Evolutionary conservation across 2,113 vertebrate species (phyloP), one percentile per base, ranked within the genome.

Genomic region (Scomber scombrus): DNA sequence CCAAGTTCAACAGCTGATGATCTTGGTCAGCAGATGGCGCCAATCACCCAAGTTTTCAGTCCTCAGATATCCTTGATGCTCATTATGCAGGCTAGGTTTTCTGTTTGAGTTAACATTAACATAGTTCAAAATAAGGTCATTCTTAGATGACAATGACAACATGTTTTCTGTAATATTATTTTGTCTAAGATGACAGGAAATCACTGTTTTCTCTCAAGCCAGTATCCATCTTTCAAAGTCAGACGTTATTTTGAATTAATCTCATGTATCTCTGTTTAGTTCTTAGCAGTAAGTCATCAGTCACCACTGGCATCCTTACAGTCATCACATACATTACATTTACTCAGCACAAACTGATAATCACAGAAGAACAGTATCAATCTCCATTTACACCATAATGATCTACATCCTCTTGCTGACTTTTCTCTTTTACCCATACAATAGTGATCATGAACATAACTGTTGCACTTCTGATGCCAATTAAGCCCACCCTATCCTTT

Each of bases 21-120:
- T 46, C 14, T 45, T 78, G 21, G n/a, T 3, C 92, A 91, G 65
- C 86, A 93, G 90, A 84, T 89, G 90, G 89, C 82, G 77, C 88
- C 68, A 87, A 15, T 16, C n/a, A 34, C 13, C 52, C 18, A 55
- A 19, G 3, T 67, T 87, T 64, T 34, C 6, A 45, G 1, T 34
- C 40, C n/a, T 18, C 1, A 14, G 2, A 16, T 8, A 13, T 6
- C 1, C 3, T 15, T 15, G 18, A 19, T 62, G 12, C 26, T 47
- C 4, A 60, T 58, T 71, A 15, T 11, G 18, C 9, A 51, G 14
- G 54, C n/a, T 61, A 52, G 8, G 8, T 75, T 82, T 62, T 50
- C 64, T 31, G 1, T 47, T 11, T 11, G 2, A 50, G 15, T n/a
- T 31, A 16, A 4, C n/a, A 26, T 65, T n/a, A 19, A 26, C 31